Evolutionary conservation across 2,888 invertebrate species (phyloP).

Genomic region (Podabrus alpinus): DNA sequence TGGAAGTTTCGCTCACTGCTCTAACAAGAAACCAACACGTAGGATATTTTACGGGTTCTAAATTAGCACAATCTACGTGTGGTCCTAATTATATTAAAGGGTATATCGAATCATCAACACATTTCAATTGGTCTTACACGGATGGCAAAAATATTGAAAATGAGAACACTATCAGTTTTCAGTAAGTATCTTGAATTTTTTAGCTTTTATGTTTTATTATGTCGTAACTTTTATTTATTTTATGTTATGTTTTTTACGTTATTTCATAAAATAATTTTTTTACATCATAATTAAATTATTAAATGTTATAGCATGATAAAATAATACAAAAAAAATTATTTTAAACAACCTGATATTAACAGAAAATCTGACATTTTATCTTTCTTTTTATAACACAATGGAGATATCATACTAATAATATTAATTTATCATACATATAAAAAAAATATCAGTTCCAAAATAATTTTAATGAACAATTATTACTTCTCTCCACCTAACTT

Average conservation of each 20-base stretch:
- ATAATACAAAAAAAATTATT: not conserved
- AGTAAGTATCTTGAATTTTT: slow-evolving; percentile 44
- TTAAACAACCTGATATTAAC: not conserved
- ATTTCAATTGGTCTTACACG: slow-evolving; percentile 44
- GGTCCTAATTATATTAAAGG: slow-evolving; percentile 36
- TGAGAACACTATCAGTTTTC: slow-evolving; percentile 43
- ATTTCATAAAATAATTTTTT: not conserved
- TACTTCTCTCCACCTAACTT: no score
- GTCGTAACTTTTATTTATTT: not conserved
- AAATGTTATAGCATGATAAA: not conserved
- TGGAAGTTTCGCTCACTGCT: slow-evolving; percentile 38
- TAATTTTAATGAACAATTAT: no score
- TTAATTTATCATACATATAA: no score
- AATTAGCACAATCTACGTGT: slow-evolving; percentile 35
- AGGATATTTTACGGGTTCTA: slow-evolving; percentile 34
- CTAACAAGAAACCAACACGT: slow-evolving; percentile 34
- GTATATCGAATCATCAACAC: slow-evolving; percentile 32
- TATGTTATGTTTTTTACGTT: not conserved
- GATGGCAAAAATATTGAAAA: slow-evolving; percentile 33
- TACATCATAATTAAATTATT: not conserved
- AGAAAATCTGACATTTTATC: no score
- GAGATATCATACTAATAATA: no score
- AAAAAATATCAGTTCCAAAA: no score
- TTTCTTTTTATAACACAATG: no score
- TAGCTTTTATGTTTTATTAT: not conserved